Base-by-base conservation (phyloP, 2,888 invertebrate species). In the Cylloceria caligata region DNA sequence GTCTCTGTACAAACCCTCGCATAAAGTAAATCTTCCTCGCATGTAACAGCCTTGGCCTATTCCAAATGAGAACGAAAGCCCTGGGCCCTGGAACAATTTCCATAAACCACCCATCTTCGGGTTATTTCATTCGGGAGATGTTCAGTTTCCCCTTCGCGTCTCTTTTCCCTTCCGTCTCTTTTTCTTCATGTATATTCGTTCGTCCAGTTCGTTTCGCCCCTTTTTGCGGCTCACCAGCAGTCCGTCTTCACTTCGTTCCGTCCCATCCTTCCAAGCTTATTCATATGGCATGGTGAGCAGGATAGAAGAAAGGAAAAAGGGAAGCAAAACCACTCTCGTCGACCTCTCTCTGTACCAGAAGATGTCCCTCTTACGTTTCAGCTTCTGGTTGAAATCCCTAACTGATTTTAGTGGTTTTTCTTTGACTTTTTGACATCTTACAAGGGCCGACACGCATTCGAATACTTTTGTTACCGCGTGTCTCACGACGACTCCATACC, bases 351-450 rank as follows among this genome's bases (percentile, higher is more conserved):
- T 83, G 85, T 72, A 74, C 76, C 47, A 67, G 49, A 57, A 57
- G 36, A 80, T 84, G 80, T 80, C 79, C 55, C 65, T 81, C 77
- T 79, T 86, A 85, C 57, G 76, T 84, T 88, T 83, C 84, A 82
- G 85, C 85, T 87, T 85, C 88, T 90, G 92, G 92, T 92, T 91
- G 91, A 92, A 91, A 92, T 91, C 91, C 92, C 90, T 90, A 91
- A 91, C 91, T 90, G 92, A 92, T 92, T 92, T 92, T 91, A 91
- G 91, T 92, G 90, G 91, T 91, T 92, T 92, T 88, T 88, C 90
- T 91, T 91, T 91, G 91, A 92, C 92, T 92, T 92, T 92, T 92
- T 90, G 92, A 92, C 91, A 88, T 91, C 89, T 92, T 90, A 91
- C 91, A 91, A 90, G 91, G 90, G 88, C 91, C 91, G 89, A 91